Evolutionary conservation across 2,888 invertebrate genomes (phyloP).

Genomic region (Serrognathus titanus): DNA sequence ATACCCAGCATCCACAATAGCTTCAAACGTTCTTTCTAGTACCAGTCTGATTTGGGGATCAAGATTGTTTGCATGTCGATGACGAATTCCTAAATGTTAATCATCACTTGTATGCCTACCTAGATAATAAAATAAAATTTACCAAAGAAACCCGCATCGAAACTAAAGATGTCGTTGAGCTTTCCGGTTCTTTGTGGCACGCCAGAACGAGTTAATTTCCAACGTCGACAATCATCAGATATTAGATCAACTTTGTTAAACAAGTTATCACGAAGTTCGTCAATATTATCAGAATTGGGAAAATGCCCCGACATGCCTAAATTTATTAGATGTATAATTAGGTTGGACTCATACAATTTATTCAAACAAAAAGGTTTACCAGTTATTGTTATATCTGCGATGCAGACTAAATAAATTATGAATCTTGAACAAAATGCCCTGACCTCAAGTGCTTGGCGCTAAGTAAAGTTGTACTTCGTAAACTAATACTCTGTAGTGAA

Average conservation of each 20-base stretch:
- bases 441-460: no score
- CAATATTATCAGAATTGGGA: conserved; percentile 73
- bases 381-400: no score
- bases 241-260: conserved; percentile 80
- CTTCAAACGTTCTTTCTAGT: conserved; percentile 59
- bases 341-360: no score
- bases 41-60: conserved; percentile 58
- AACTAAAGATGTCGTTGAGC: conserved; percentile 52
- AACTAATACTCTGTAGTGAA: no score
- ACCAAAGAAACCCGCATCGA: conserved; percentile 56
- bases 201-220: conserved; percentile 64
- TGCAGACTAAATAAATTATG: no score
- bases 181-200: conserved; percentile 67
- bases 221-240: conserved; percentile 73
- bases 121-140: not conserved
- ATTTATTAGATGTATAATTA: conserved; percentile 47
- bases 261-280: conserved; percentile 67
- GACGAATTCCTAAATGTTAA: conserved; percentile 56
- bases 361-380: no score
- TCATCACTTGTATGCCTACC: not conserved
- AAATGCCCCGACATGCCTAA: conserved; percentile 66
- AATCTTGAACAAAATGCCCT: no score
- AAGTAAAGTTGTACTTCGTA: no score
- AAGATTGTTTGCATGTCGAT: conserved; percentile 67
- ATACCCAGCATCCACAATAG: conserved; percentile 59